These are phyloP conservation scores for Muricea muricata DNA, from an alignment of 92 coral and sea anemone species.

Conservation along the genomic window DNA sequence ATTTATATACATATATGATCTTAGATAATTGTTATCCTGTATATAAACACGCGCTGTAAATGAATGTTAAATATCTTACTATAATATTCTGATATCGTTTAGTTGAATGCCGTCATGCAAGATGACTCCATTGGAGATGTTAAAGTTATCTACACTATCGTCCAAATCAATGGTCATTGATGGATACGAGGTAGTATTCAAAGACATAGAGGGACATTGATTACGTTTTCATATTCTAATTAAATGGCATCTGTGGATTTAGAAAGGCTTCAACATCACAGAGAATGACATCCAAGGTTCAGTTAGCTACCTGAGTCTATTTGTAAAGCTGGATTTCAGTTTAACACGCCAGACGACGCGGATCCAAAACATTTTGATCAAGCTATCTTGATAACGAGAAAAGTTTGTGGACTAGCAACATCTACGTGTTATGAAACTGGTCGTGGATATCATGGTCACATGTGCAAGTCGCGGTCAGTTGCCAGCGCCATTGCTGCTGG, in stretches of 20 bases:
- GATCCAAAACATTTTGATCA: conserved; percentile 32
- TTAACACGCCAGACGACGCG: not conserved
- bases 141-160: conserved; percentile 72
- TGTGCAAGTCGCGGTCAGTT: conserved; percentile 70
- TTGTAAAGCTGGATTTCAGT: conserved; percentile 4
- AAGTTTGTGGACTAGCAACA: conserved; percentile 69
- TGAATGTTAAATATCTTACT: too few species aligned
- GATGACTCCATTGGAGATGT: conserved; percentile 68
- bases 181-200: conserved; percentile 75
- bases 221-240: too few species aligned
- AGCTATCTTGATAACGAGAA: conserved; percentile 46
- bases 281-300: not conserved
- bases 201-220: not conserved
- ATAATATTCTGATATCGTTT: too few species aligned
- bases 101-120: conserved; percentile 34
- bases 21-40: too few species aligned
- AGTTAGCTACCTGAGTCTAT: not conserved
- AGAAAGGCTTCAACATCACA: conserved; percentile 77
- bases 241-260: not conserved
- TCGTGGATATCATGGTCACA: conserved; percentile 67
- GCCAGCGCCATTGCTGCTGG: conserved; percentile 76
- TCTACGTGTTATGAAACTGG: conserved; percentile 77
- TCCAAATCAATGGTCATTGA: conserved; percentile 74
- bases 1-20: too few species aligned
- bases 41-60: too few species aligned